Evolutionary conservation across 2,113 vertebrate species (phyloP).

Genomic region (Thamnophis sirtalis): DNA sequence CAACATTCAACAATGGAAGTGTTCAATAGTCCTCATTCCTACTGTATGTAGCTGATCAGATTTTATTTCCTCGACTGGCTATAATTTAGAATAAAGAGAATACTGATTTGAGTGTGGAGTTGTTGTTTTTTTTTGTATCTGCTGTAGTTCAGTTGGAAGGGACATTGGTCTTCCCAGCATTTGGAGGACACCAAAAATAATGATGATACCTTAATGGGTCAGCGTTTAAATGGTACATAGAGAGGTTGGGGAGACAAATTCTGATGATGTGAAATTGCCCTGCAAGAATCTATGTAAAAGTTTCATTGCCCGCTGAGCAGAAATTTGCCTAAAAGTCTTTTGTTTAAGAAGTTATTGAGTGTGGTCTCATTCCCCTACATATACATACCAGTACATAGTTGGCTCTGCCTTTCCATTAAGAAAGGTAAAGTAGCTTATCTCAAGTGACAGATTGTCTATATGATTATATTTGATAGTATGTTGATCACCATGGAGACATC

Average conservation of each 20-base stretch:
- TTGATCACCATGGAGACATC: background rate
- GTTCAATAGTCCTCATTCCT: background rate
- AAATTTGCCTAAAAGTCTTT: background rate
- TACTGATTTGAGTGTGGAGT: background rate
- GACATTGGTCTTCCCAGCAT: background rate
- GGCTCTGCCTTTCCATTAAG: background rate
- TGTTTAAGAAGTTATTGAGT: background rate
- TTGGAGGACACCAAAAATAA: background rate
- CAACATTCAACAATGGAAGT: background rate
- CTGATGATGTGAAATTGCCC: background rate
- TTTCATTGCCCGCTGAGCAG: background rate
- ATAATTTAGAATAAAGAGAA: background rate
- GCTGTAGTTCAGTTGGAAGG: background rate
- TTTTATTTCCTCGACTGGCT: background rate
- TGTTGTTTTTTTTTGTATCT: background rate
- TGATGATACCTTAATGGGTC: background rate
- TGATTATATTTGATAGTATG: background rate
- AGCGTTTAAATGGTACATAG: background rate
- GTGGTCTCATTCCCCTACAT: background rate
- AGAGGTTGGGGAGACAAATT: background rate
- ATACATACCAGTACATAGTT: background rate
- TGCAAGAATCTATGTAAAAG: background rate
- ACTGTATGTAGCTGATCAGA: background rate
- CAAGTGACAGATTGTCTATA: background rate
- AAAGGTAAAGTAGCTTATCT: background rate